Evolutionary conservation across 2,113 vertebrate genomes (phyloP), one percentile per base, ranked within the genome.

Genomic region (Gallinago undulata): DNA sequence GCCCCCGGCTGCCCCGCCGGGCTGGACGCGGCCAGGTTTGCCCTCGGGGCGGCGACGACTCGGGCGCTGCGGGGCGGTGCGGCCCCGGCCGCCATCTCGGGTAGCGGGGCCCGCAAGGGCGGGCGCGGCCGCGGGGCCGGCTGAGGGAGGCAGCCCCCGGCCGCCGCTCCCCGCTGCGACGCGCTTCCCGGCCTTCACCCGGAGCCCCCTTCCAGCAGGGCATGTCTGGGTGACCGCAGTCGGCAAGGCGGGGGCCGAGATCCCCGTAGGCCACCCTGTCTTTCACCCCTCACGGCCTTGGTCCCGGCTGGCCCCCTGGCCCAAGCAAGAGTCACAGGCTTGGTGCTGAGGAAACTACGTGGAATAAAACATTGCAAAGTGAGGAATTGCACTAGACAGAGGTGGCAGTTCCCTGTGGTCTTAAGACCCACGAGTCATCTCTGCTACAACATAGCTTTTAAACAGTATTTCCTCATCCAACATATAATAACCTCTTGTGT

Each of bases 81-180:
- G 55, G 62, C 15, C 31, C 48, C 21, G 56, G 64, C 76, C 82
- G 87, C 87, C 87, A 94, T 90, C 59, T 73, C 91, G 50, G 85
- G 37, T 43, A 10, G 18, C 56, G 47, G 39, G n/a, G 55, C 31
- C 19, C 63, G 59, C 45, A 33, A 27, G 59, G 47, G 23, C 47
- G 23, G 53, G 84, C 67, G 50, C 57, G 28, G 64, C 64, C 41
- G 23, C 25, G 41, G 45, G 60, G 48, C 47, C 12, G 69, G 17
- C 5, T 13, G 25, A 30, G 41, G 37, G 18, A 55, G 30, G 66
- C 50, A 8, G 60, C 50, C 24, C 25, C 10, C 10, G 68, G 13
- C 21, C n/a, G 33, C 59, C 11, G 66, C 59, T 57, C 25, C 43
- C 23, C 23, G 60, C 39, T 15, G 63, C n/a, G n/a, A n/a, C 22